A percentile compares a stretch with the other conserved stretches of the same genome.
Conservation (phyloP, 2,888 invertebrate genomes). For the Digitonthophagus gazella region DNA sequence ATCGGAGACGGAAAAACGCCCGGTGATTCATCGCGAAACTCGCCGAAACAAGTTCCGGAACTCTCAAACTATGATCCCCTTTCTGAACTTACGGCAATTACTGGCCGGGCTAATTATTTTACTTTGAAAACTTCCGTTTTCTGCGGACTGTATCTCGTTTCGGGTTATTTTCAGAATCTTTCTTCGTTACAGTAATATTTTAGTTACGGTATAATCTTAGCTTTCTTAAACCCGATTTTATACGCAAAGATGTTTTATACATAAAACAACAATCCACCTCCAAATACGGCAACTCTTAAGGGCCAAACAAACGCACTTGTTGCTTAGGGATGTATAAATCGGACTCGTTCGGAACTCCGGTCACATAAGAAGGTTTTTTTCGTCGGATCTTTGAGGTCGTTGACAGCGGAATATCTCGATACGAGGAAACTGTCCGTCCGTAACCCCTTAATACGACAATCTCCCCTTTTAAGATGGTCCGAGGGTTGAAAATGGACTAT, state of each 20-base stretch:
- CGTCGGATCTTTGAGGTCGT: neutral
- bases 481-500: neutral
- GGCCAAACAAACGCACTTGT: conserved; percentile 13
- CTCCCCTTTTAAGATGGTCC: neutral
- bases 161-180: neutral
- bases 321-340: too few relatives aligned
- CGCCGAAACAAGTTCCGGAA: neutral
- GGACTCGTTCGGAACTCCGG: neutral
- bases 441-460: too few relatives aligned
- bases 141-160: neutral
- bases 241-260: neutral
- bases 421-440: neutral
- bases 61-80: neutral
- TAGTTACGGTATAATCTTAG: too few relatives aligned
- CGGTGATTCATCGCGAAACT: neutral
- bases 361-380: neutral
- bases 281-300: conserved; percentile 10
- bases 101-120: neutral
- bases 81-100: neutral
- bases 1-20: neutral
- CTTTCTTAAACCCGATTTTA: neutral
- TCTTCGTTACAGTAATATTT: neutral
- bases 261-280: conserved; percentile 11
- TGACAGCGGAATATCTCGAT: neutral
- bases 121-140: neutral